Percentiles rank a stretch among this genome's conserved stretches.
phyloP scores from a whole-genome alignment of 2,113 vertebrate genomes.

The Serilophus lunatus region DNA sequence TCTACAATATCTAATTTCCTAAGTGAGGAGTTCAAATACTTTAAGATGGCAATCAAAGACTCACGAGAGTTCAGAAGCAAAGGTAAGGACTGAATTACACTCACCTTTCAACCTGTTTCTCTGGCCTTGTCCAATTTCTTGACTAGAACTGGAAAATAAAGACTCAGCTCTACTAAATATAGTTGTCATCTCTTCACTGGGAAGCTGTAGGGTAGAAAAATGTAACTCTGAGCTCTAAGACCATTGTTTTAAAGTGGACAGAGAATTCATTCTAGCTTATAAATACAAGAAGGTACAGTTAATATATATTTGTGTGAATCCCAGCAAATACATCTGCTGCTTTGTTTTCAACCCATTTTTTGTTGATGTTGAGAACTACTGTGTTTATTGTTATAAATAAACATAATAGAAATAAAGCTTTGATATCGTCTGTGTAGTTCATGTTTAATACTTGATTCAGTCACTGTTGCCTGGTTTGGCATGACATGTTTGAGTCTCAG shows the following conservation, averaged over 20 bases:
- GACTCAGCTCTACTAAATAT: background rate
- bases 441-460: background rate
- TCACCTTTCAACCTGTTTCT: background rate
- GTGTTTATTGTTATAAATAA: background rate
- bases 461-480: background rate
- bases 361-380: background rate
- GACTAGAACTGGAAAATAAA: background rate
- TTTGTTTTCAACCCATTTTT: background rate
- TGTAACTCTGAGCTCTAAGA: background rate
- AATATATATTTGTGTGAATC: background rate
- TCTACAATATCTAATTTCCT: conserved; percentile 44
- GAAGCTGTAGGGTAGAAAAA: conserved; percentile 8
- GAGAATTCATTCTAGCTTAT: background rate
- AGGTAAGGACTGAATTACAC: background rate
- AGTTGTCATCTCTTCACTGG: background rate
- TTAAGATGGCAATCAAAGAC: background rate
- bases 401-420: background rate
- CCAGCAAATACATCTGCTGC: background rate
- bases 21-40: background rate
- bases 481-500: background rate
- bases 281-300: background rate
- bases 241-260: background rate
- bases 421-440: background rate
- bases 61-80: background rate
- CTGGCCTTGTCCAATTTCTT: background rate